Evolutionary conservation across 1,140 invertebrate species (phyloP).

Genomic region (Melanaphis sacchari): DNA sequence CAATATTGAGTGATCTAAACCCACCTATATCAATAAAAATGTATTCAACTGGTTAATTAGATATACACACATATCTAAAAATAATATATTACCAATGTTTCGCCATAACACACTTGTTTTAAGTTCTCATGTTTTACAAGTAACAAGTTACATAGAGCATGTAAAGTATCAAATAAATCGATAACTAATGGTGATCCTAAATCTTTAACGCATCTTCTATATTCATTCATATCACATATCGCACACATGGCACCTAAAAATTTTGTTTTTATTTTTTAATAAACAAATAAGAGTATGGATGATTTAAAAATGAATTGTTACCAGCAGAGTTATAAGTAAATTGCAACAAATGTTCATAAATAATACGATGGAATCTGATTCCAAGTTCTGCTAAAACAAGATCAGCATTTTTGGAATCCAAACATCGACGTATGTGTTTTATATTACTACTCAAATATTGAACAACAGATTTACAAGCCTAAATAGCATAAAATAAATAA

Average conservation of each 20-base stretch:
- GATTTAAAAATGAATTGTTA: slow-evolving; percentile 62
- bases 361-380: slow-evolving; percentile 87
- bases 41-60: slow-evolving; percentile 2
- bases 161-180: slow-evolving; percentile 91
- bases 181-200: slow-evolving; percentile 79
- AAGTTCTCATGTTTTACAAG: slow-evolving; percentile 96
- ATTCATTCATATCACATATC: slow-evolving; percentile 98
- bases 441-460: slow-evolving; percentile 82
- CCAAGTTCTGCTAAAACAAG: slow-evolving; percentile 89
- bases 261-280: not conserved
- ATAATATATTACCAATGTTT: slow-evolving; percentile 78
- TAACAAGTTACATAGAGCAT: slow-evolving; percentile 94
- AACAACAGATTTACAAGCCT: slow-evolving; percentile 89
- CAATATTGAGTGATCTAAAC: slow-evolving; percentile 84
- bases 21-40: slow-evolving; percentile 72
- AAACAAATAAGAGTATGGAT: not conserved
- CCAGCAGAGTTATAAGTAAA: slow-evolving; percentile 96
- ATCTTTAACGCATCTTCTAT: slow-evolving; percentile 80
- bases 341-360: slow-evolving; percentile 93
- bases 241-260: slow-evolving; percentile 89
- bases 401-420: slow-evolving; percentile 94
- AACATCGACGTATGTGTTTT: slow-evolving; percentile 79
- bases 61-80: not conserved
- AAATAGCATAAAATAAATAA: slow-evolving; percentile 29
- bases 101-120: slow-evolving; percentile 91